These are phyloP conservation scores for Rhimphoctona megacephalus DNA, from an alignment of 2,888 invertebrate species.

Conservation along the genomic window DNA sequence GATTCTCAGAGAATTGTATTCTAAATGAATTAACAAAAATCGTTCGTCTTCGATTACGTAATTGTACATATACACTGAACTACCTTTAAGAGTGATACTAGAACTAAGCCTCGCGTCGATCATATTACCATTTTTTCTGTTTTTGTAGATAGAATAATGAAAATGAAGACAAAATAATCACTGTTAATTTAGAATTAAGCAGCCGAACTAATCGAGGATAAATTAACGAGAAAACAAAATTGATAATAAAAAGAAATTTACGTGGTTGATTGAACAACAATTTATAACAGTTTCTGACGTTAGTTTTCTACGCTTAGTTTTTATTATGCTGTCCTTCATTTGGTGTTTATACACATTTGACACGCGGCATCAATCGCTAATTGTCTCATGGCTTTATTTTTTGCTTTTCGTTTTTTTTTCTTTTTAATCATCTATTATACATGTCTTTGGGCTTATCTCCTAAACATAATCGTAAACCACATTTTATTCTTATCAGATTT, in stretches of 20 bases:
- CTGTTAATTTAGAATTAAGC: constrained; percentile 44
- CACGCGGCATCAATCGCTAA: constrained; percentile 27
- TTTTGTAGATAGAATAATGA: constrained; percentile 44
- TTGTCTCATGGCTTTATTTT: constrained; percentile 11
- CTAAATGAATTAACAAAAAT: constrained; percentile 45
- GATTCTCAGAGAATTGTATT: constrained; percentile 23
- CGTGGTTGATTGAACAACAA: constrained; percentile 23
- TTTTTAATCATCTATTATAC: constrained; percentile 54
- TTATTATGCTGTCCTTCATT: constrained; percentile 17
- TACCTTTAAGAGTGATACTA: constrained; percentile 71
- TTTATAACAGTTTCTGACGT: constrained; percentile 1
- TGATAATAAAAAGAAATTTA: constrained; percentile 54
- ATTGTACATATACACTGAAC: constrained; percentile 67
- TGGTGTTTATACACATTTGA: constrained; percentile 25
- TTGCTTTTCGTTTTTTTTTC: constrained; percentile 19
- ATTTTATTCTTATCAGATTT: constrained; percentile 24
- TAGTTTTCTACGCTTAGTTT: constrained; percentile 25
- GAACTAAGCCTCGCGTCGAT: constrained; percentile 62
- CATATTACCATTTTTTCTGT: constrained; percentile 9
- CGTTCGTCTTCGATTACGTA: constrained; percentile 38
- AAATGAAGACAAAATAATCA: constrained; percentile 23
- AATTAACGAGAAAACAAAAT: constrained; percentile 25
- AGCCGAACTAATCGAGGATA: constrained; percentile 7
- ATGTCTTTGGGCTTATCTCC: constrained; percentile 64
- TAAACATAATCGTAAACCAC: constrained; percentile 51